Percentiles rank a stretch among this genome's conserved stretches.
These are phyloP conservation scores for Diplodus sargus DNA, from an alignment of 2,797 vertebrate genomes.

Conservation along the genomic window DNA sequence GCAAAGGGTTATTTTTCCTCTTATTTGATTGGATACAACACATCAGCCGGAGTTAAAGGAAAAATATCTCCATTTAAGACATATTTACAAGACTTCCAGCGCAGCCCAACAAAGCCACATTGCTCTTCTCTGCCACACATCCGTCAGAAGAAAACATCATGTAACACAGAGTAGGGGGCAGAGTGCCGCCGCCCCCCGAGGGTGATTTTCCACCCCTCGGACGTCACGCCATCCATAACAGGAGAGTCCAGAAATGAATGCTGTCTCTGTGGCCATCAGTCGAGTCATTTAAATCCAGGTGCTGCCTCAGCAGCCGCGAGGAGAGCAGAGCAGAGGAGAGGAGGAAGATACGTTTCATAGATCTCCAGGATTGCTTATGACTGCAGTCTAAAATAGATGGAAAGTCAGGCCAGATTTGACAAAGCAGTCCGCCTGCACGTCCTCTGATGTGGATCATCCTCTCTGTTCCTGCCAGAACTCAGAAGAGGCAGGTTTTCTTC, in stretches of 20 bases:
- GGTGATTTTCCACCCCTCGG: conserved; percentile 11
- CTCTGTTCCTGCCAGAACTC: conserved; percentile 14
- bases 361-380: conserved; percentile 73
- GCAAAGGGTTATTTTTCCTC: neutral
- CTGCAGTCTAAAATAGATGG: conserved; percentile 73
- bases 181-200: neutral
- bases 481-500: neutral
- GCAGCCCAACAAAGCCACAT: neutral
- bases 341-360: conserved; percentile 58
- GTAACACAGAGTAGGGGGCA: neutral
- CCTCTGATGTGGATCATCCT: conserved; percentile 53
- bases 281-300: conserved; percentile 69
- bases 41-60: neutral
- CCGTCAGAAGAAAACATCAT: conserved; percentile 23
- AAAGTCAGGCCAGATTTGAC: conserved; percentile 54
- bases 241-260: conserved; percentile 40
- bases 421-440: conserved; percentile 39
- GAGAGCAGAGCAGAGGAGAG: conserved; percentile 4
- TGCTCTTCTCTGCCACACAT: neutral
- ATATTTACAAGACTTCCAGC: neutral
- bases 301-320: conserved; percentile 70
- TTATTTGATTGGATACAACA: neutral
- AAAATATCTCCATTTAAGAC: neutral
- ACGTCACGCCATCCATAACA: conserved; percentile 22
- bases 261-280: conserved; percentile 37